Base-by-base conservation (phyloP, 2,113 vertebrate genomes). In the Propithecus coquereli region DNA sequence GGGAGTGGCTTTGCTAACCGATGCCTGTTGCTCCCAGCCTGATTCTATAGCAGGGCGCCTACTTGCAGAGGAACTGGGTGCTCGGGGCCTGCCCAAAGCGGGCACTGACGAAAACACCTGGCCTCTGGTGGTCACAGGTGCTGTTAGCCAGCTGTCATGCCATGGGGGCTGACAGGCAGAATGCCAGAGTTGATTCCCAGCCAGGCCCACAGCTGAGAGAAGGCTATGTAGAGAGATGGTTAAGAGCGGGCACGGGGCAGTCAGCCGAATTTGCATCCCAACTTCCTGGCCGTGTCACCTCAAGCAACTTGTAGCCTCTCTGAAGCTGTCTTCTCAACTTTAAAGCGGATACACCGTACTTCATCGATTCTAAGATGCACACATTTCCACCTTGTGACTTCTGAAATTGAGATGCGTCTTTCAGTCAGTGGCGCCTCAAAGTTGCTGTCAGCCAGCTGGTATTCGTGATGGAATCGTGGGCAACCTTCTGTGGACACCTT, bases 371-470 rank as follows among this genome's bases (percentile, higher is more conserved):
- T 97, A 54, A 96, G 94, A 96, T 81, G 97, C 96, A 76, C 66
- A 45, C 23, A 1, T 87, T 90, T 71, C 74, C 11, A 30, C 80
- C 71, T 70, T 65, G 40, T 84, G 88, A 96, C 94, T 94, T 90
- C 95, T 97, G 95, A 97, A 95, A 93, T 70, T 88, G 94, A 94
- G 96, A 79, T 70, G 93, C 79, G 4, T 95, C 97, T 97, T 91
- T 95, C 68, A 83, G 91, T 95, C 95, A 91, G 86, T 96, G 97
- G 91, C 89, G 1, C 96, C 88, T 91, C 91, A 40, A 94, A 96
- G 97, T 95, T 23, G 91, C 94, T 90, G 92, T 95, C 92, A 94
- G 95, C 96, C 97, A 95, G 80, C 96, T 97, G 96, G 59, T 93
- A 70, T 59, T 94, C 66, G 12, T 93, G 96, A 97, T 66, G 88